Percentiles rank a stretch among this genome's conserved stretches.
These are phyloP conservation scores for Strongylocentrotus purpuratus DNA, from an alignment of 35 echinoderm and acorn worm species.

Conservation along the genomic window DNA sequence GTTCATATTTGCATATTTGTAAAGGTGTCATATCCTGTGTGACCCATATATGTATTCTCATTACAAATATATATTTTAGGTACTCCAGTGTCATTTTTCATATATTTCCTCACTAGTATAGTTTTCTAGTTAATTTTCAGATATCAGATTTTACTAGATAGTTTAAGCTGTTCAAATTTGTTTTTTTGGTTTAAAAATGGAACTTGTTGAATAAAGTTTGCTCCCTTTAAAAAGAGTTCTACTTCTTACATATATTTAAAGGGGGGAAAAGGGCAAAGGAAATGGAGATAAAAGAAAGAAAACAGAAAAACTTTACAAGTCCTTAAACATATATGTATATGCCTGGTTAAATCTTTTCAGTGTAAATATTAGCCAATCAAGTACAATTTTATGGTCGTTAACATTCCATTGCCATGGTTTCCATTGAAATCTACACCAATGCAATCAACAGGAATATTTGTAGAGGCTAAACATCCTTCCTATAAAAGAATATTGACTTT, in stretches of 20 bases:
- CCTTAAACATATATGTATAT: background rate
- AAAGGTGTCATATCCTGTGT: background rate
- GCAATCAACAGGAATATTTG: background rate
- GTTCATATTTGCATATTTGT: background rate
- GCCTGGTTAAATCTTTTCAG: background rate
- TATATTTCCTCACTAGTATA: background rate
- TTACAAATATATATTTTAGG: background rate
- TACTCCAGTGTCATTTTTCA: background rate
- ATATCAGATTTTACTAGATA: background rate
- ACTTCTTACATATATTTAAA: no score
- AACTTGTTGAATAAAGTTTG: background rate
- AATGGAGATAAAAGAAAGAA: background rate
- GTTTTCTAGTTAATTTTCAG: background rate
- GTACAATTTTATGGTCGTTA: background rate
- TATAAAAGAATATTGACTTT: background rate
- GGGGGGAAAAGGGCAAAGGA: no score
- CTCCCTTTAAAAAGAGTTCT: background rate
- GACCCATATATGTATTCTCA: background rate
- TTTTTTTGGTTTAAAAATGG: background rate
- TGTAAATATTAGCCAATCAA: background rate
- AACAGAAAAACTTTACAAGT: background rate
- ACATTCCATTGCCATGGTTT: background rate
- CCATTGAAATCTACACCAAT: background rate
- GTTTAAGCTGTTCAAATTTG: background rate
- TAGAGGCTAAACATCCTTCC: background rate